phyloP scores from a whole-genome alignment of 2,888 invertebrate species.

The Charanyca ferruginea region DNA sequence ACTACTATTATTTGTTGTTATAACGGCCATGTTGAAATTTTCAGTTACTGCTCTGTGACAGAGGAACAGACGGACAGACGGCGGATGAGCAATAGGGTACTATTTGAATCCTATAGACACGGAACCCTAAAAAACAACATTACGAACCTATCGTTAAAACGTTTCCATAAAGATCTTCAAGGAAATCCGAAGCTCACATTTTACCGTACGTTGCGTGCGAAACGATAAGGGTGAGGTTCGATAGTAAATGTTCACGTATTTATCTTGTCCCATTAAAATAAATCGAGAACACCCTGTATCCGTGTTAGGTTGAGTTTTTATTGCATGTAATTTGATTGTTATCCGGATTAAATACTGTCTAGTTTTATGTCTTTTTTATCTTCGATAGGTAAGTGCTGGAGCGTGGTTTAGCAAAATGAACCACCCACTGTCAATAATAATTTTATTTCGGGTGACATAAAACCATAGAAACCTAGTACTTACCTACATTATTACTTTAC shows the following conservation, averaged over 20 bases:
- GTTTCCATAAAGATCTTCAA: slow-evolving; percentile 2
- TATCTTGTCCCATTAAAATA: slow-evolving; percentile 36
- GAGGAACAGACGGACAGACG: no score
- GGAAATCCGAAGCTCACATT: slow-evolving; percentile 34
- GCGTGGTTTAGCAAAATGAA: background rate
- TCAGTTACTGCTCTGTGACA: no score
- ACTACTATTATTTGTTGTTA: no score
- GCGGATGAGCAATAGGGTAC: no score
- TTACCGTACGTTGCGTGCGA: slow-evolving; percentile 37
- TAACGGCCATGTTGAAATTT: no score
- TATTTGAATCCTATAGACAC: no score
- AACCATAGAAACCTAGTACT: no score
- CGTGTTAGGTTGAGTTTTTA: slow-evolving; percentile 36
- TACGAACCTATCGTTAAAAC: background rate
- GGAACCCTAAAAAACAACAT: no score
- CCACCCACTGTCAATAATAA: no score
- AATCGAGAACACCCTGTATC: slow-evolving; percentile 25
- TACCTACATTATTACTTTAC: no score
- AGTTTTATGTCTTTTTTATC: background rate
- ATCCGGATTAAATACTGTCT: slow-evolving; percentile 32
- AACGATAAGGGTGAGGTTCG: slow-evolving; percentile 17
- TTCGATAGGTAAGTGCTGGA: background rate
- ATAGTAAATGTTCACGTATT: slow-evolving; percentile 19
- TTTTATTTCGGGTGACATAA: no score
- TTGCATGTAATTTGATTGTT: slow-evolving; percentile 14